Evolutionary conservation across 1,140 invertebrate species (phyloP), one percentile per base, ranked within the genome.

Genomic region (Bactericera cockerelli): DNA sequence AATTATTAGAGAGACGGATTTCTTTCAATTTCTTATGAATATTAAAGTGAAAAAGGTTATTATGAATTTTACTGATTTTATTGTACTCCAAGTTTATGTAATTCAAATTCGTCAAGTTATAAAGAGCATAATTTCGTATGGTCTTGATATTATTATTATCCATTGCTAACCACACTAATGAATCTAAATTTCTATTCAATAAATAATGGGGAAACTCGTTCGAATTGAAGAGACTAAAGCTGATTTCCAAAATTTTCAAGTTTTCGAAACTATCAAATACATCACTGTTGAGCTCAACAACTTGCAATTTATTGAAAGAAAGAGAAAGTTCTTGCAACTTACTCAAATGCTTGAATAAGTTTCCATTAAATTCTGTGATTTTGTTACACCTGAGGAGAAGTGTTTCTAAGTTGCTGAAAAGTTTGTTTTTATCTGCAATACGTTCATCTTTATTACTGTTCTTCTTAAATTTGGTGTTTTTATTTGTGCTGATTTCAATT

Each of bases 81-180:
- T 93, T 93, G 28, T 86, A 89, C 66, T 90, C 88, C 63, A 94
- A 69, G 72, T 92, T 92, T 21, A 92, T 74, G 69, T 92, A 92
- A 63, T 83, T 81, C 13, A 93, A 68, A 64, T 84, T 79, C 2
- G 78, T 75, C 65, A 86, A 81, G 0, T 80, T 78, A 25, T 82
- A 80, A 11, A 81, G 74, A 1, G 76, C 70, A 0, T 72, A 71
- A 25, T 80, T 72, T 14, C 81, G 78, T 1, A 91, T 74, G 0
- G 75, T 77, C 64, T 83, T 80, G 61, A 92, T 79, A 67, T 89
- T 86, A 65, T 93, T 94, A 70, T 91, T 89, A 69, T 94, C 89
- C 61, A 93, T 72, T 11, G 89, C 86, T 26, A 94, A 72, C 87
- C 87, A 92, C 64, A 83, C 79, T 0, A 94, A 73, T 65, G 81